Base-by-base conservation (phyloP, 2,797 vertebrate species). In the Ceyx erithaca region DNA sequence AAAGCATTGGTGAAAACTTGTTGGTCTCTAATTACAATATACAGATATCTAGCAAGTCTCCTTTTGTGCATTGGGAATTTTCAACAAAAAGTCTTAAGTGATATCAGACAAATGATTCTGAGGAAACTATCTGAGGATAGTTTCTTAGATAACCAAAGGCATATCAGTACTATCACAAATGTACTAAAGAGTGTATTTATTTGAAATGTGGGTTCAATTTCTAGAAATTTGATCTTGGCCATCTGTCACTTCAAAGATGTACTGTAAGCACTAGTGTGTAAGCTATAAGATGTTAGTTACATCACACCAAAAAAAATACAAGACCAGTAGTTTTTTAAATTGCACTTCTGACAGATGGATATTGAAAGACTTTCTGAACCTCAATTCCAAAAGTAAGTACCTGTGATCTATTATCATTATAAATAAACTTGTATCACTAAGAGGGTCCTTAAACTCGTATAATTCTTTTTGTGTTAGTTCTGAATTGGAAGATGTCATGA, bases 1-100 rank as follows among this genome's bases (percentile, higher is more conserved):
- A 43, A 46, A 67, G 1, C 5, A 31, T 1, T 41, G 5, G 7
- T 51, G 23, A 54, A 80, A 75, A 35, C 22, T 0, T 40, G 2
- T 16, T 30, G 16, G 17, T 48, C 2, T 71, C 9, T 70, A 62
- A 72, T 68, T 72, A 12, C 20, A 62, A 21, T 58, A 19, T 10
- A 45, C 6, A 71, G 28, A 16, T 10, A 28, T n/a, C 17, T 21
- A 52, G 8, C 10, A 68, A 48, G 8, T 12, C 7, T 57, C 8
- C 7, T 80, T 80, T 59, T 62, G 4, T 2, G 1, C 2, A 1
- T 8, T 40, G 4, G 15, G 14, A 66, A 77, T 40, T 86, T 77
- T 57, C 17, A 48, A 33, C 1, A 57, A 66, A 66, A 73, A 7
- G 1, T 46, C 7, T 55, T 75, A 25, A 0, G 0, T 37, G 4